Conservation (phyloP, 2,797 vertebrate species). For the Ctenosaura bakeri region DNA sequence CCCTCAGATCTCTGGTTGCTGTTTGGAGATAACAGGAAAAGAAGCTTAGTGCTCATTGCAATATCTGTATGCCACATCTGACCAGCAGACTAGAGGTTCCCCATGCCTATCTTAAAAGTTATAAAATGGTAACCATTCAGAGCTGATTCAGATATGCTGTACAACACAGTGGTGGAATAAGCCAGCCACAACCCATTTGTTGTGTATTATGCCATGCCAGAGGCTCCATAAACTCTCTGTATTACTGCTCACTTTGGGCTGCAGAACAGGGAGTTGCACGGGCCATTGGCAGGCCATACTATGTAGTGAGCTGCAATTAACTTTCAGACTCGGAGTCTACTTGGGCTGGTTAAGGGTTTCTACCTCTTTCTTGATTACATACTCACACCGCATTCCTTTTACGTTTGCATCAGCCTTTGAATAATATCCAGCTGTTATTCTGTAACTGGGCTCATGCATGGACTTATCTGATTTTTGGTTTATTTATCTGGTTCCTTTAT, state of each 20-base stretch:
- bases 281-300: neutral
- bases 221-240: neutral
- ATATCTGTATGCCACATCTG: no score
- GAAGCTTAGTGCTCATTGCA: no score
- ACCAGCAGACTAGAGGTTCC: no score
- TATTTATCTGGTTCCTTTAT: neutral
- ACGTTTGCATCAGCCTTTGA: neutral
- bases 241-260: neutral
- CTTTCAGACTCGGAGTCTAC: neutral
- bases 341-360: neutral
- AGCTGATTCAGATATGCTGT: neutral
- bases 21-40: no score
- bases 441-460: neutral
- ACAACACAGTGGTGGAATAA: neutral
- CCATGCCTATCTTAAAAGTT: neutral
- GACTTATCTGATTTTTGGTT: neutral
- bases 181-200: neutral
- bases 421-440: neutral
- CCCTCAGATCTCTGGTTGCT: no score
- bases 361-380: neutral
- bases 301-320: neutral
- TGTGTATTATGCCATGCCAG: neutral
- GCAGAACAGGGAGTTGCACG: neutral
- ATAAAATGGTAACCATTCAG: conserved; percentile 17
- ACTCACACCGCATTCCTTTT: no score